Evolutionary conservation across 2,797 vertebrate genomes (phyloP), one percentile per base, ranked within the genome.

Genomic region (Parauchenoglanis punctatus): DNA sequence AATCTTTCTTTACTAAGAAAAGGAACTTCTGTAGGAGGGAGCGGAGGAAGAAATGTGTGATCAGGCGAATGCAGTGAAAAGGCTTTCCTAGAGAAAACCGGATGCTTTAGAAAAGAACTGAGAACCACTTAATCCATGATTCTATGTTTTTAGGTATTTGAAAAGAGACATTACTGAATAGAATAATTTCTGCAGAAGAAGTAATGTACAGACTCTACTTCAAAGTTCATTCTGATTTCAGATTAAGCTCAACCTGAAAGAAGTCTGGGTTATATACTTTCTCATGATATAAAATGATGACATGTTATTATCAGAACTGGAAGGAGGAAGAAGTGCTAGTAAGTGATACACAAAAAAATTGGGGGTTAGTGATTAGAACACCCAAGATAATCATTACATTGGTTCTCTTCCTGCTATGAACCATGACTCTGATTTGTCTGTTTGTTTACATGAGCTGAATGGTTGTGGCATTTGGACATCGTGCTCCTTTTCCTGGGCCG

Each of bases 361-460:
- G 40, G 61, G 78, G 67, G 77, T 54, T 70, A 77, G 13, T 85
- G 56, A n/a, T 20, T 35, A 87, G n/a, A 75, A 73, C 17, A 61
- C 52, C 76, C 49, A 90, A 89, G 75, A 73, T 77, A 86, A 49
- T 12, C 75, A 49, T 82, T 44, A 35, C n/a, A 46, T 28, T 17
- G 70, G 35, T 68, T 70, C 63, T 81, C 40, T 76, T 87, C 68
- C 78, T 13, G 15, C 59, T 67, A 18, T 81, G n/a, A 88, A 83
- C 67, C 77, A 85, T 83, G 61, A 70, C 17, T 15, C 59, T 75
- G 46, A 20, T 88, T 67, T 83, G 56, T 56, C 73, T 75, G 49
- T 63, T 65, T 72, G 63, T 78, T 35, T 63, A 25, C 4, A n/a
- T 65, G 49, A 49, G 59, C 13, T 40, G 52, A 28, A 17, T 73